Evolutionary conservation across 2,797 vertebrate genomes (phyloP).

Genomic region (Lithobates pipiens): DNA sequence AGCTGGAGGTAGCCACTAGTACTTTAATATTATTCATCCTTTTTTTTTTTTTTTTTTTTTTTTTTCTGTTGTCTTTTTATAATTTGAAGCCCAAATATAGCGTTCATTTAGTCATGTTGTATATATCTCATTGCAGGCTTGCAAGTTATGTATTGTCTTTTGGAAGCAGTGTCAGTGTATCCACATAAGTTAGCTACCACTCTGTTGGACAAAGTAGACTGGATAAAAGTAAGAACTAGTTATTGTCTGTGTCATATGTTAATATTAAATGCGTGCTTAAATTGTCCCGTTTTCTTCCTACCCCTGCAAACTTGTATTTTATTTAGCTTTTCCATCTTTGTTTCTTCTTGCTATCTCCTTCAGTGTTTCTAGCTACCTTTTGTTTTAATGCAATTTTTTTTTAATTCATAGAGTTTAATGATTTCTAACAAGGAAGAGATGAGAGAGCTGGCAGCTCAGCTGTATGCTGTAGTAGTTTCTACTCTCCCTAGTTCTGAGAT

Average conservation of each 20-base stretch:
- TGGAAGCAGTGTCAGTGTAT: slow-evolving; percentile 94
- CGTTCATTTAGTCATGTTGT: not conserved
- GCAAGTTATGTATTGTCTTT: slow-evolving; percentile 95
- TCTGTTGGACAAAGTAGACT: slow-evolving; percentile 92
- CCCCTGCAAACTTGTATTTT: no score
- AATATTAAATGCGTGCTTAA: no score
- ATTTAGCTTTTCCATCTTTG: no score
- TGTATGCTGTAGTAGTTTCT: slow-evolving; percentile 93
- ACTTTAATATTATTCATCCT: no score
- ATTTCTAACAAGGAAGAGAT: slow-evolving; percentile 97
- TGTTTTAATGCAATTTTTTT: not conserved
- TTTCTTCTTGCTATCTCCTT: no score
- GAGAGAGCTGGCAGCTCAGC: slow-evolving; percentile 93
- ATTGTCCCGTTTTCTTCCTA: no score
- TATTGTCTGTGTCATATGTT: not conserved
- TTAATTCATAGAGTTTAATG: slow-evolving; percentile 86
- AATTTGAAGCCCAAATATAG: not conserved
- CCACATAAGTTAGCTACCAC: slow-evolving; percentile 89
- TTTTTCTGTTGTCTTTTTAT: no score
- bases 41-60: no score
- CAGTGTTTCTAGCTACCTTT: not conserved
- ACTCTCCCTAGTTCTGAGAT: slow-evolving; percentile 90
- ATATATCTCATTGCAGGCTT: slow-evolving; percentile 65
- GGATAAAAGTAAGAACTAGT: slow-evolving; percentile 88
- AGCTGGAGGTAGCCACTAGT: slow-evolving; percentile 84